Conservation (phyloP, 2,113 vertebrate species). For the Microcebus jonahi region DNA sequence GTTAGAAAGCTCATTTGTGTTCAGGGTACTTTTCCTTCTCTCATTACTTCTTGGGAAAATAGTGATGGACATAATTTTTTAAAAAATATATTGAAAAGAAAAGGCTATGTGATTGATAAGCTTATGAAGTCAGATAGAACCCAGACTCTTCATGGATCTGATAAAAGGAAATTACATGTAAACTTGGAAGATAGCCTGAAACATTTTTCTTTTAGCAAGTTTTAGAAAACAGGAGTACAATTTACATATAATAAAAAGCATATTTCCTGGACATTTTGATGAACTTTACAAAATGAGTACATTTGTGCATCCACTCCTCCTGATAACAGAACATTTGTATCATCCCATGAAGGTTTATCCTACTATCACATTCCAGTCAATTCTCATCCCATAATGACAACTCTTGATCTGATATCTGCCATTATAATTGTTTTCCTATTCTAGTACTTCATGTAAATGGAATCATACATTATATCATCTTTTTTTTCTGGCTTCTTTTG, state of each 20-base stretch:
- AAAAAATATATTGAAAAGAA: neutral
- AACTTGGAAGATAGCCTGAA: neutral
- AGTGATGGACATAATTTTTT: neutral
- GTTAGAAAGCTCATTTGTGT: neutral
- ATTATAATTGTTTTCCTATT: neutral
- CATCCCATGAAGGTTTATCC: neutral
- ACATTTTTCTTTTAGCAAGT: neutral
- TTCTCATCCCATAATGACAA: neutral
- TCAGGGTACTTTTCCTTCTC: neutral
- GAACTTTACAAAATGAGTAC: neutral
- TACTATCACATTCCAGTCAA: neutral
- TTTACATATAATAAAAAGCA: neutral
- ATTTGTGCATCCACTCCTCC: neutral
- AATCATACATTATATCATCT: neutral
- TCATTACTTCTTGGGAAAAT: neutral
- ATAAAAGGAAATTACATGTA: slow-evolving; percentile 3
- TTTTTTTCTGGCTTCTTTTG: neutral
- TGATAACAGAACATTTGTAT: neutral
- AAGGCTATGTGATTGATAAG: neutral
- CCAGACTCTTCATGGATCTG: neutral
- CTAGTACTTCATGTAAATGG: neutral
- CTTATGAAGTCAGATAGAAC: neutral
- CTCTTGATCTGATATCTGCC: neutral
- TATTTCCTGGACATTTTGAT: neutral
- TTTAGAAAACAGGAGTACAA: neutral